Base-by-base conservation (phyloP, 2,797 vertebrate genomes). In the Gastrophryne carolinensis region DNA sequence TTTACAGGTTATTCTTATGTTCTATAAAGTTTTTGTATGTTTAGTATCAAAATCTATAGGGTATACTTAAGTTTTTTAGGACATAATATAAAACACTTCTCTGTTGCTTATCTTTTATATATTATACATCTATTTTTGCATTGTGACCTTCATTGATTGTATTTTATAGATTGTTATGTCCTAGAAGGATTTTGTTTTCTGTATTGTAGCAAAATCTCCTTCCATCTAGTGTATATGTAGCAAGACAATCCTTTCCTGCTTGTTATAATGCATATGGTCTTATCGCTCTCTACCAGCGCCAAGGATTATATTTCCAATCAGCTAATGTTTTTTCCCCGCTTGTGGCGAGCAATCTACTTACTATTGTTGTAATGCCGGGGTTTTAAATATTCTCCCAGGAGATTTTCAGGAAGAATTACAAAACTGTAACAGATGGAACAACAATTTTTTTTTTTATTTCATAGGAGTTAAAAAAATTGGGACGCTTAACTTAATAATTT, bases 381-480 rank as follows among this genome's bases (percentile, higher is more conserved):
- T 91, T 86, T 87, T 87, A 86, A 79, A 64, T 81, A 75, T 61
- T 69, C 80, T 90, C 91, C 88, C 91, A 75, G 79, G 88, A 85
- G 90, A 82, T 68, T 0, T 2, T 74, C 5, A 63, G 72, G 82
- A 83, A 84, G 80, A 62, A 63, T 79, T 84, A 34, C 6, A 24
- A 56, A 81, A 84, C 80, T 84, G 79, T 86, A 89, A 89, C 92
- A 94, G 93, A 95, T 95, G 94, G 92, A 30, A 75, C 29, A 58
- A 27, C 32, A 61, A 67, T 60, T 49, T 72, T 57, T 49, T 72
- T 57, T 67, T 65, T 66, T 17, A 49, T n/a, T 49, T 41, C 57
- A 19, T 7, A 62, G 24, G 50, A 56, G 29, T 26, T 4, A 56
- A 57, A 47, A 29, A 64, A 7, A 37, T 54, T 9, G 62, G 9